Evolutionary conservation across 2,888 invertebrate genomes (phyloP).

Genomic region (Hyposoter dolosus): DNA sequence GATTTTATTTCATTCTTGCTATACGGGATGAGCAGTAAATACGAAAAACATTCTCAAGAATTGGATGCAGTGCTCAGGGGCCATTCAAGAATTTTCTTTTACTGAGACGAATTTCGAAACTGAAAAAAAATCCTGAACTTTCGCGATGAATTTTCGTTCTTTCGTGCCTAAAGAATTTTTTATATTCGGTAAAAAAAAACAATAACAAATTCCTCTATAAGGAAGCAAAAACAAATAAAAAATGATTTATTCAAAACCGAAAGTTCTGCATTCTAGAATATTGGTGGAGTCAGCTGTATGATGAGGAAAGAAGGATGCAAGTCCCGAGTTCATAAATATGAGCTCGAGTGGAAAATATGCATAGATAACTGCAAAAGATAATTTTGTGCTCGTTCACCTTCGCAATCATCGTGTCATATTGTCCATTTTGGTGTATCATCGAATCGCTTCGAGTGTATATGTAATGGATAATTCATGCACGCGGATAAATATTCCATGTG

Average conservation of each 20-base stretch:
- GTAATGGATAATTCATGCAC: slow-evolving; percentile 42
- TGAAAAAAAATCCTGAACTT: neutral
- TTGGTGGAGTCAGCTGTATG: neutral
- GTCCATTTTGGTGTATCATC: slow-evolving; percentile 35
- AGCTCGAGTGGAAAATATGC: neutral
- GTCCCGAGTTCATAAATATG: neutral
- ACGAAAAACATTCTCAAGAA: neutral
- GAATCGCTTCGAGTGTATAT: slow-evolving; percentile 13
- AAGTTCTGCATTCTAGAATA: neutral
- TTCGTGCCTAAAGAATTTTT: neutral
- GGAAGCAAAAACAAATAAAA: no score
- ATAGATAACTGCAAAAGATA: neutral
- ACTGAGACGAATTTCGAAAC: neutral
- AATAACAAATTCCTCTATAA: no score
- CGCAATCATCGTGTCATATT: slow-evolving; percentile 10
- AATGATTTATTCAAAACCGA: neutral
- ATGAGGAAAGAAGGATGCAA: neutral
- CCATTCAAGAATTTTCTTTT: neutral
- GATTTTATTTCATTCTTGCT: neutral
- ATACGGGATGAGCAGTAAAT: neutral
- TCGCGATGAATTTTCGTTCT: neutral
- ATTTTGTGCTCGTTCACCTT: slow-evolving; percentile 27
- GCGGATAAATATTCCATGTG: slow-evolving; percentile 9
- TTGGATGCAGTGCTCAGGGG: neutral
- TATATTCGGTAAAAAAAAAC: neutral